A percentile compares a stretch with the other conserved stretches of the same genome.
Conservation (phyloP, 2,888 invertebrate genomes). For the Prionchulus punctatus region DNA sequence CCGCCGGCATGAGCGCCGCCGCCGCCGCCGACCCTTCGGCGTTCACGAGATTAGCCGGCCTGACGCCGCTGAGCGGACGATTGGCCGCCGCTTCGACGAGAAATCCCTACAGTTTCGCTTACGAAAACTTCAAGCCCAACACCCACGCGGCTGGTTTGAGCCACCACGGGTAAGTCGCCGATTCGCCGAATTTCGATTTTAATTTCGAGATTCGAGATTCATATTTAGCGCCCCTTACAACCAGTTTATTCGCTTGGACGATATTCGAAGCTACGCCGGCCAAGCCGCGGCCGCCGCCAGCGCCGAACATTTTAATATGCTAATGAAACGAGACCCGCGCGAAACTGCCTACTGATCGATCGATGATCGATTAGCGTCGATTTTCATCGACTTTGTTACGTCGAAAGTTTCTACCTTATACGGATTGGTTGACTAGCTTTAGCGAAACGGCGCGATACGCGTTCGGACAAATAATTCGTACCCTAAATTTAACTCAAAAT, state of each 20-base stretch:
- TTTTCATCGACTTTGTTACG: no score
- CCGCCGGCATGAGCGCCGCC: neutral
- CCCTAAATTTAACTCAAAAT: no score
- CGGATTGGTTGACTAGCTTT: no score
- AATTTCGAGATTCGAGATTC: no score
- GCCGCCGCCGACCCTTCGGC: slow-evolving; percentile 2
- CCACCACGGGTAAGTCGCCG: neutral
- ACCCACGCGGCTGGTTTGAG: neutral
- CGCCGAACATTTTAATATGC: slow-evolving; percentile 6
- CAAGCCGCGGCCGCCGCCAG: neutral
- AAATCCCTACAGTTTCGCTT: slow-evolving; percentile 2
- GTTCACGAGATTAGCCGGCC: slow-evolving; percentile 1
- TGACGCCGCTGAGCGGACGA: neutral
- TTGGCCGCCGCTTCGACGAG: neutral
- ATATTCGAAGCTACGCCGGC: slow-evolving; percentile 10
- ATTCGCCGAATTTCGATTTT: neutral
- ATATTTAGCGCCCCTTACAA: slow-evolving; percentile 2
- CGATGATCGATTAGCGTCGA: no score
- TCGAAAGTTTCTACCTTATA: no score
- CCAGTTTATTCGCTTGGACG: slow-evolving; percentile 11
- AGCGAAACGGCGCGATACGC: no score
- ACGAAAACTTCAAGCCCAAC: slow-evolving; percentile 5
- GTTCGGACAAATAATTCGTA: no score
- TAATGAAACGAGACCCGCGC: slow-evolving; percentile 3
- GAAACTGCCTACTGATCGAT: slow-evolving; percentile 17